Evolutionary conservation across 2,797 vertebrate species (phyloP), one percentile per base, ranked within the genome.

Genomic region (Schizopygopsis pylzovi): DNA sequence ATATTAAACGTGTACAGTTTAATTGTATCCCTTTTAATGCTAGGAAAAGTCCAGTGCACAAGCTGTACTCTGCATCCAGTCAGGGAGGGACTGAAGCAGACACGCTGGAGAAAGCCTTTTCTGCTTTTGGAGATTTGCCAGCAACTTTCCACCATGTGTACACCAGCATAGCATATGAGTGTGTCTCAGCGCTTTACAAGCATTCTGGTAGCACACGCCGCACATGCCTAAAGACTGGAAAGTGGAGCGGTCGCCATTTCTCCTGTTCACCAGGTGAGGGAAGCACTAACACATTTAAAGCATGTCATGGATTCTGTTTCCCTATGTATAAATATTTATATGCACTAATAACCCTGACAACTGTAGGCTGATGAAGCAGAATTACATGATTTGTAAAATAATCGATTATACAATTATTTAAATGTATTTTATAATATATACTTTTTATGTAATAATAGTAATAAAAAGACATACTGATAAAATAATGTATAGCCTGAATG

Each of bases 201-300:
- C 93, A 95, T 81, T 91, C 94, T 61, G 97, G 97, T 68, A 98
- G 96, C 92, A 93, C 95, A 85, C 93, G 93, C n/a, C 96, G 97
- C 85, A 97, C 96, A 1, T 97, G 97, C 89, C 93, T 97, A 54
- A 97, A 95, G 93, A 97, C 94, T 1, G 97, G 97, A 20, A 96
- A 96, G 91, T 98, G 97, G 97, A 98, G 97, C 70, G 97, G 97
- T 41, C 94, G 94, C 73, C 96, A 96, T 68, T 95, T 97, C 16
- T 94, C 97, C 87, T 98, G 97, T 67, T 91, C 96, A 83, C 97
- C 97, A 89, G 96, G 97, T 98, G 94, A 95, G 95, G 96, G 73
- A 89, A 92, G 85, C 89, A 88, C 78, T 81, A n/a, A 71, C 83
- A 76, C 54, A 61, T 63, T 39, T 49, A 63, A 45, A 22, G 33